Evolutionary conservation across 1,140 invertebrate genomes (phyloP), one percentile per base, ranked within the genome.

Genomic region (Neodiprion fabricii): DNA sequence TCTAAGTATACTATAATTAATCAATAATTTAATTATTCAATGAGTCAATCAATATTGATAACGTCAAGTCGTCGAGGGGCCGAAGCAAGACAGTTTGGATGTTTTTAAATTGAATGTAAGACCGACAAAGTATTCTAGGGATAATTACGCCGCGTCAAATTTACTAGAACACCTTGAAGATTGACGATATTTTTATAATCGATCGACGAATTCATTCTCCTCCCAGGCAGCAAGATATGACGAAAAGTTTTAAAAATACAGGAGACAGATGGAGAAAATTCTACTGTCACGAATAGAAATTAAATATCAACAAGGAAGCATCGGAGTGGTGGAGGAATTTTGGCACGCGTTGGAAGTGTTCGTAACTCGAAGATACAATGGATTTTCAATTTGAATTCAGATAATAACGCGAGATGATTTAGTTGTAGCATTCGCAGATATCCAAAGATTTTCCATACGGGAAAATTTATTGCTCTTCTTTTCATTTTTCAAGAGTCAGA

Each of bases 261-360:
- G 9, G n/a, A 61, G 53, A 61, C 28, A 61, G 4, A 61, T 14
- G n/a, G 11, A 61, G 9, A 9, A 61, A 61, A 61, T 8, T 0
- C 0, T 5, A 61, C 53, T 5, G 5, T 5, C 28, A 40, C 28
- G 5, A 40, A 61, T 17, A 69, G 21, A 11, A 69, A 47, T 21
- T 69, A 69, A 47, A 14, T 14, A 12, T 14, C 14, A 10, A 23
- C 40, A 17, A 69, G 74, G 74, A 81, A 79, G 76, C 77, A 78
- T 74, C 71, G 48, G 9, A 47, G 11, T 69, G n/a, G 53, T 61
- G 9, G 5, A 61, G n/a, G 53, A 61, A 49, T 78, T 79, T 83
- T 85, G 83, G 83, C 85, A 85, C 83, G 76, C 74, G 78, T 76
- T 77, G 84, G 81, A 86, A 86, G 81, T 80, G 76, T 78, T 79